Base-by-base conservation (phyloP, 1,140 invertebrate genomes). In the Calycopis cecrops region DNA sequence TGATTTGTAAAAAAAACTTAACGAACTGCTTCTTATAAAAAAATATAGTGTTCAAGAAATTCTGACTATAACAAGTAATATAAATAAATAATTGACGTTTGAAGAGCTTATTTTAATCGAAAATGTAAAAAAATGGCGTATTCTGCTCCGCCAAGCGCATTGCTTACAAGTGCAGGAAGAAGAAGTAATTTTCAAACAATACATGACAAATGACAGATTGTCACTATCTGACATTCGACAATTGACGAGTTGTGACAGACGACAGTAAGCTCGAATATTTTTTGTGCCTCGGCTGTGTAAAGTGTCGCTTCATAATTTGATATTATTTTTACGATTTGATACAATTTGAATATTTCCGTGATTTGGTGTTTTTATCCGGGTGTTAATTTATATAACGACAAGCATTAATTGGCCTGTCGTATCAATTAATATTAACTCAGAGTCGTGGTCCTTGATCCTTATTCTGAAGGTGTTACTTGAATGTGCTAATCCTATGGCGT, bases 401-500 rank as follows among this genome's bases (percentile, higher is more conserved):
- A 44, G 6, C 16, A 16, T 9, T 16, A 18, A 9, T 6, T 28
- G 21, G 6, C 2, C 6, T 44, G 16, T 16, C 10, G 16, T 9
- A 44, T 16, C 9, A 44, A 12, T 14, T 16, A 9, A 14, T 44
- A 18, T 28, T 28, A 28, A 28, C n/a, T 28, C 21, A 28, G 21
- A 44, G 17, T 9, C 9, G 40, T 49, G 52, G 38, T 55, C 48
- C 44, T 71, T 60, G 58, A 60, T 63, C 52, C 50, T 65, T 62
- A 69, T 71, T 73, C 73, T 55, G 65, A 72, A 64, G 65, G 64
- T 66, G 66, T 73, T 49, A 62, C 70, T 73, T 70, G 69, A 62
- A 77, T 81, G 70, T 81, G 69, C 67, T 51, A 65, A 74, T 70
- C 67, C 59, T 74, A 94, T 94, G 93, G 91, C 92, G 83, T 94